phyloP scores from a whole-genome alignment of 2,888 invertebrate genomes.

The Megamerina dolium region DNA sequence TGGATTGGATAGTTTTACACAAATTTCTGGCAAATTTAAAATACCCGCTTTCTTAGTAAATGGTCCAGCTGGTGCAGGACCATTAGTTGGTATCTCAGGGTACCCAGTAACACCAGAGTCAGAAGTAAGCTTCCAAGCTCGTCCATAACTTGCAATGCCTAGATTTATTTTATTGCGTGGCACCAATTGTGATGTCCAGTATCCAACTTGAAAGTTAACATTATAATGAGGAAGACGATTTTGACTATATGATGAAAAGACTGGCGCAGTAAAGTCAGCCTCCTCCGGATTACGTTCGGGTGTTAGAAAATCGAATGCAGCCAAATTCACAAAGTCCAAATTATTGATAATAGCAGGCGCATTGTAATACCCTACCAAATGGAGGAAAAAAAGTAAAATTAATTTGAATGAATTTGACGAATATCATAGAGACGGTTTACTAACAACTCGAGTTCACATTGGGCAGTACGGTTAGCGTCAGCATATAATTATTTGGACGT shows the following conservation, averaged over 20 bases:
- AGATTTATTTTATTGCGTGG: slow-evolving; percentile 64
- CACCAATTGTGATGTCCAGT: slow-evolving; percentile 56
- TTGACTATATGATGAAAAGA: slow-evolving; percentile 66
- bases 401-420: not conserved
- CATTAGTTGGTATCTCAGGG: slow-evolving; percentile 65
- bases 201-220: slow-evolving; percentile 59
- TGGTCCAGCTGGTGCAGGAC: slow-evolving; percentile 64
- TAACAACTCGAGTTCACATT: slow-evolving; percentile 71
- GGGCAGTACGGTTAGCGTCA: slow-evolving; percentile 66
- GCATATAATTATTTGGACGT: slow-evolving; percentile 58
- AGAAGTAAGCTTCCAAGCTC: slow-evolving; percentile 69
- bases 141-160: slow-evolving; percentile 66
- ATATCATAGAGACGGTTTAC: slow-evolving; percentile 33
- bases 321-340: slow-evolving; percentile 71
- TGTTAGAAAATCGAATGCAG: slow-evolving; percentile 73
- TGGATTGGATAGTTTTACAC: slow-evolving; percentile 58
- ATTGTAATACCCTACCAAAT: slow-evolving; percentile 66
- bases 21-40: slow-evolving; percentile 74
- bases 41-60: slow-evolving; percentile 65
- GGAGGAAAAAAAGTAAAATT: slow-evolving; percentile 1
- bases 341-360: slow-evolving; percentile 64
- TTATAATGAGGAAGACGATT: slow-evolving; percentile 58
- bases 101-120: slow-evolving; percentile 70
- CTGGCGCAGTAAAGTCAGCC: slow-evolving; percentile 69
- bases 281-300: slow-evolving; percentile 70